Percentiles rank a stretch among this genome's conserved stretches.
These are phyloP conservation scores for Zaprionus taronus DNA, from an alignment of 1,140 invertebrate genomes.

Conservation along the genomic window DNA sequence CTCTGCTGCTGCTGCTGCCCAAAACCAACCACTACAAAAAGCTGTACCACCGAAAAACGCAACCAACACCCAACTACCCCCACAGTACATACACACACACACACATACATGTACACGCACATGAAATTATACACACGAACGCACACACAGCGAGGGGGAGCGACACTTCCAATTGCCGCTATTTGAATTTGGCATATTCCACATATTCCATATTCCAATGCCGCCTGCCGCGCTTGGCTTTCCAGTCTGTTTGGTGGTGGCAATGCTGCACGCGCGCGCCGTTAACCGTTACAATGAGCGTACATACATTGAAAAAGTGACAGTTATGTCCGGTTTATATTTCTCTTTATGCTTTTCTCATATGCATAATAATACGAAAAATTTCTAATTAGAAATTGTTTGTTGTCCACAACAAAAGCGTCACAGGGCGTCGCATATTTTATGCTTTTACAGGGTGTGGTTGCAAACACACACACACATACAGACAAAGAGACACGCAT, in stretches of 20 bases:
- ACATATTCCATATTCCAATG: slow-evolving; percentile 56
- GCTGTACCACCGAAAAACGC: slow-evolving; percentile 70
- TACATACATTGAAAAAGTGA: slow-evolving; percentile 56
- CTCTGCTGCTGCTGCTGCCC: slow-evolving; percentile 1
- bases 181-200: slow-evolving; percentile 78
- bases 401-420: slow-evolving; percentile 62
- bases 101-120: slow-evolving; percentile 33
- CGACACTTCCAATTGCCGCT: slow-evolving; percentile 72
- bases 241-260: slow-evolving; percentile 45
- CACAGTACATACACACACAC: slow-evolving; percentile 48
- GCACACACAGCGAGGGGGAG: slow-evolving; percentile 38
- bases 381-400: slow-evolving; percentile 81
- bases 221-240: slow-evolving; percentile 13
- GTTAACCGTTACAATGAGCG: slow-evolving; percentile 35
- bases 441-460: slow-evolving; percentile 79
- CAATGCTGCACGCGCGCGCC: not conserved
- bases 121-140: slow-evolving; percentile 41
- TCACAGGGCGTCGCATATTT: slow-evolving; percentile 64
- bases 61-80: slow-evolving; percentile 72
- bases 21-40: slow-evolving; percentile 69
- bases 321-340: slow-evolving; percentile 71
- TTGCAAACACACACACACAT: slow-evolving; percentile 45
- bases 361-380: slow-evolving; percentile 48
- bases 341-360: slow-evolving; percentile 38
- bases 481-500: slow-evolving; percentile 6